Evolutionary conservation across 2,888 invertebrate species (phyloP).

Genomic region (Dexiosoma caninum): DNA sequence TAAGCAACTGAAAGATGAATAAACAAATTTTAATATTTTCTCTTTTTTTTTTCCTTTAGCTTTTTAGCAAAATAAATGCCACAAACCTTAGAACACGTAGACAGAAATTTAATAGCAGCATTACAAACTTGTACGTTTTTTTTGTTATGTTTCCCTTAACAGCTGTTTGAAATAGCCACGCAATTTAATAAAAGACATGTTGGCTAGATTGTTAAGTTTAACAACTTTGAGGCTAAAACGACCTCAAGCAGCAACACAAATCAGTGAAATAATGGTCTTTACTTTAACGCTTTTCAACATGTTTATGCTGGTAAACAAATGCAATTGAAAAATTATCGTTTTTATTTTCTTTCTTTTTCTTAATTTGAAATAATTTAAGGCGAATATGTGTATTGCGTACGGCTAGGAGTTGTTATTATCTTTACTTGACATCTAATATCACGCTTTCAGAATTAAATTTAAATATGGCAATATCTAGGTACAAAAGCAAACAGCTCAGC

Average conservation of each 20-base stretch:
- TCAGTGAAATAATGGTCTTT: constrained; percentile 19
- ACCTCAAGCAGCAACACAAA: background rate
- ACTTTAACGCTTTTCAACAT: background rate
- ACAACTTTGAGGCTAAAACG: constrained; percentile 1
- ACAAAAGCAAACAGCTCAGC: constrained; percentile 29
- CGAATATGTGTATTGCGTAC: constrained; percentile 48
- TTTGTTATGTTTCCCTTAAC: constrained; percentile 2
- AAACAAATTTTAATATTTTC: background rate
- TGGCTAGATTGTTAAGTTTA: background rate
- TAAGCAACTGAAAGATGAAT: constrained; percentile 12
- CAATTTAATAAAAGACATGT: constrained; percentile 39
- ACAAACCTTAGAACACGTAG: constrained; percentile 33
- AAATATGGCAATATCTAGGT: constrained; percentile 63
- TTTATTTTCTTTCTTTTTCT: background rate
- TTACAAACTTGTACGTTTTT: background rate
- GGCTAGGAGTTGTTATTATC: constrained; percentile 59
- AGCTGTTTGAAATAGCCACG: constrained; percentile 50
- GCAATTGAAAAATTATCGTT: constrained; percentile 15
- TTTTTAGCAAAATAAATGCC: background rate
- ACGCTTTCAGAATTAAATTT: constrained; percentile 66
- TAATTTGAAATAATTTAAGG: constrained; percentile 32
- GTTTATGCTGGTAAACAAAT: background rate
- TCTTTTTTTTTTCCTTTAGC: too few relatives aligned
- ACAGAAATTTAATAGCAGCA: constrained; percentile 3
- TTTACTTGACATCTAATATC: constrained; percentile 65